Conservation (phyloP, 2,113 vertebrate species). For the Chionis minor region DNA sequence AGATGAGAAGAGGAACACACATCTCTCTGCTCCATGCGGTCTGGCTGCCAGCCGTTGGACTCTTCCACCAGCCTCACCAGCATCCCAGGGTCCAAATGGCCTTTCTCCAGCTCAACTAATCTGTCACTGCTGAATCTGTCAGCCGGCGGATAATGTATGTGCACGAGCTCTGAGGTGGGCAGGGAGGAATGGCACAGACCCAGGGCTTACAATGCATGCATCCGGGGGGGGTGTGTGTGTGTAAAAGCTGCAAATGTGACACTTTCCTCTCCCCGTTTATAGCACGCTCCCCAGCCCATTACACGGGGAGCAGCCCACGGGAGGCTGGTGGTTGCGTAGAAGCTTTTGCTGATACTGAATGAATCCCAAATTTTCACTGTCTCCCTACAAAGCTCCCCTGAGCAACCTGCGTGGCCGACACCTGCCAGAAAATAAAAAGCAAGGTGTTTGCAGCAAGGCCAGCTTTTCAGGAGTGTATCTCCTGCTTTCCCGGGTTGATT, state of each 20-base stretch:
- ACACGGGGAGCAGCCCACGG: background rate
- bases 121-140: slow-evolving; percentile 31
- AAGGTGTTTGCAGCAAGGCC: background rate
- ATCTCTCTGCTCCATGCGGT: background rate
- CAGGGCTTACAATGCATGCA: background rate
- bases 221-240: background rate
- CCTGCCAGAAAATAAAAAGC: background rate
- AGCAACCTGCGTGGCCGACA: background rate
- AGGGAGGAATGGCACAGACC: background rate
- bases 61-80: background rate
- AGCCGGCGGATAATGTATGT: slow-evolving; percentile 22
- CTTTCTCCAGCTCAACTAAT: slow-evolving; percentile 47
- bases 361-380: background rate
- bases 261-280: background rate
- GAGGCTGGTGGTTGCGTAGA: background rate
- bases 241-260: background rate
- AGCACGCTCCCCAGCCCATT: background rate
- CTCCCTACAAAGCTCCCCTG: background rate
- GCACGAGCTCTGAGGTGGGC: background rate
- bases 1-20: background rate
- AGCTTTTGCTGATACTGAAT: background rate
- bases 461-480: background rate
- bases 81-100: background rate
- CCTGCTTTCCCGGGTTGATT: background rate
- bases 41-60: background rate